These are phyloP conservation scores for Syngnathus floridae DNA, from an alignment of 2,113 vertebrate genomes.

Conservation along the genomic window DNA sequence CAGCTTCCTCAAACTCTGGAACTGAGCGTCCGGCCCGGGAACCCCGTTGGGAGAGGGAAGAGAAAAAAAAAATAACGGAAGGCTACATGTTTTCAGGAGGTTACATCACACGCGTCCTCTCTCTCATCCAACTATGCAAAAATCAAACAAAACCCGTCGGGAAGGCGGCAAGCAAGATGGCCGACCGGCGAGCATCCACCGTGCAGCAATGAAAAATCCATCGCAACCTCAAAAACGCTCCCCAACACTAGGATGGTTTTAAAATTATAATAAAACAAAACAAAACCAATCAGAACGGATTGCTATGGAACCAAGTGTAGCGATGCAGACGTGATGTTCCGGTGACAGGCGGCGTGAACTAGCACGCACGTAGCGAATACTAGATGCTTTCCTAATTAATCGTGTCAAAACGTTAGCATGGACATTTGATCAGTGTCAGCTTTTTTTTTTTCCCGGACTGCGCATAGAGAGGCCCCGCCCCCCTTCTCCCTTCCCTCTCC, in stretches of 20 bases:
- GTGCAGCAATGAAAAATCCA: conserved; percentile 16
- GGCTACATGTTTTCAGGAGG: neutral
- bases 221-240: no score
- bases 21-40: conserved; percentile 42
- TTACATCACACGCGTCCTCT: conserved; percentile 6
- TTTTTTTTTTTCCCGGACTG: conserved; percentile 1
- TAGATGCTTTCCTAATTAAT: conserved; percentile 8
- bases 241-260: conserved; percentile 44
- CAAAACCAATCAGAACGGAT: neutral
- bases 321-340: conserved; percentile 47
- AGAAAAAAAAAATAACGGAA: conserved; percentile 1
- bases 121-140: conserved; percentile 39
- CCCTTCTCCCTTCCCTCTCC: neutral
- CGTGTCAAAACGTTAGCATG: conserved; percentile 41
- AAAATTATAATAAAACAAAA: conserved; percentile 23
- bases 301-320: conserved; percentile 22
- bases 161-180: conserved; percentile 9
- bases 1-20: conserved; percentile 88
- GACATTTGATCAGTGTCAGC: conserved; percentile 16
- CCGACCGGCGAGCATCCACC: neutral
- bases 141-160: neutral
- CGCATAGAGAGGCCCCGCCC: conserved; percentile 20
- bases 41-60: conserved; percentile 1
- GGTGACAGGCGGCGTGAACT: conserved; percentile 28
- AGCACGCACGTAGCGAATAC: neutral